Evolutionary conservation across 2,888 invertebrate species (phyloP).

Genomic region (Cremastobaeus sp.): DNA sequence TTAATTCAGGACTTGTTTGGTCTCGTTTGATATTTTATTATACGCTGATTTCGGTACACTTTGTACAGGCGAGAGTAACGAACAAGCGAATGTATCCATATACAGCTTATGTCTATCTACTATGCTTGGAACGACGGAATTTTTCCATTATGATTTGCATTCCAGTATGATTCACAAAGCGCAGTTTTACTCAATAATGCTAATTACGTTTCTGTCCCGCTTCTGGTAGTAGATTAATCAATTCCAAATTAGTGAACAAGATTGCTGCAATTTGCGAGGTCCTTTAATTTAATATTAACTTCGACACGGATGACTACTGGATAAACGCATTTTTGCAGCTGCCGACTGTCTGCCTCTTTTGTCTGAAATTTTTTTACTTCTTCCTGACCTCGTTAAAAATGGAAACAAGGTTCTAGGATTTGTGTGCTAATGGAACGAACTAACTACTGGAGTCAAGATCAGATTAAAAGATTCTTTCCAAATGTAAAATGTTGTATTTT

Average conservation of each 20-base stretch:
- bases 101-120: conserved; percentile 49
- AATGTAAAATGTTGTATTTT: too few species aligned
- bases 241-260: conserved; percentile 46
- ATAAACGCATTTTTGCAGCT: conserved; percentile 11
- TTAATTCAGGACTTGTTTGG: too few species aligned
- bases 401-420: too few species aligned
- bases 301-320: conserved; percentile 14
- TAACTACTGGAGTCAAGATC: too few species aligned
- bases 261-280: conserved; percentile 38
- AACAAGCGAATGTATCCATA: conserved; percentile 49
- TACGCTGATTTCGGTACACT: conserved; percentile 48
- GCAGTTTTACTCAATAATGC: conserved; percentile 53
- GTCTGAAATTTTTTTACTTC: too few species aligned
- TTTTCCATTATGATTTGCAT: conserved; percentile 57
- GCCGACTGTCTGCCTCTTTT: not conserved
- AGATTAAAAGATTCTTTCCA: too few species aligned
- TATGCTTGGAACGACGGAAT: conserved; percentile 53
- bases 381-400: conserved; percentile 8
- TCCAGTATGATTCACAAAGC: conserved; percentile 51
- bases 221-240: conserved; percentile 55
- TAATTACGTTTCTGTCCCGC: conserved; percentile 55
- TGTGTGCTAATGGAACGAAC: too few species aligned
- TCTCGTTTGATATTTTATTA: too few species aligned
- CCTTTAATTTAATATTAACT: conserved; percentile 29
- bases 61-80: conserved; percentile 30